These are phyloP conservation scores for Phalacrocorax brasilianus DNA, from an alignment of 2,113 vertebrate species.

Conservation along the genomic window DNA sequence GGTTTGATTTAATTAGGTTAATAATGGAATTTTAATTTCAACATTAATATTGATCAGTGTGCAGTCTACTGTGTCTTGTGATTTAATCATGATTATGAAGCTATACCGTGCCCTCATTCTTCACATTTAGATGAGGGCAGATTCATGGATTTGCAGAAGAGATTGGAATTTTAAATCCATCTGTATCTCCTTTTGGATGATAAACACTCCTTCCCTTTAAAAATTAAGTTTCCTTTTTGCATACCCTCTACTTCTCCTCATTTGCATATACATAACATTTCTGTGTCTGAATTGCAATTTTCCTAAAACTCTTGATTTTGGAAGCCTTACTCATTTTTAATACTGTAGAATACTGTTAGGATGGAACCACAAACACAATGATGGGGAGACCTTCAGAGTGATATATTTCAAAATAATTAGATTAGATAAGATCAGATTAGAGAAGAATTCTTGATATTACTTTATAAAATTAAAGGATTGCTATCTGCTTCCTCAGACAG, in stretches of 20 bases:
- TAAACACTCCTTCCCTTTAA: not conserved
- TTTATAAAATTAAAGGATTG: not conserved
- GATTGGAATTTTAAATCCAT: not conserved
- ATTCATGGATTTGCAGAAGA: not conserved
- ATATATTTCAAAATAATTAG: not conserved
- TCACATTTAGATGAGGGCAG: not conserved
- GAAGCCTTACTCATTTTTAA: not conserved
- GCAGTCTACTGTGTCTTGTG: not conserved
- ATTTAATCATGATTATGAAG: not conserved
- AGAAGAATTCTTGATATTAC: not conserved
- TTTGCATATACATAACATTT: not conserved
- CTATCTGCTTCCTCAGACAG: not conserved
- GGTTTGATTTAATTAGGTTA: not conserved
- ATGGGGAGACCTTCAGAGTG: not conserved
- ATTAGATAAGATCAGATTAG: not conserved
- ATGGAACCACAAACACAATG: not conserved
- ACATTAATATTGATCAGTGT: not conserved
- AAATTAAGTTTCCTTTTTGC: not conserved
- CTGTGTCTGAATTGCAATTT: not conserved
- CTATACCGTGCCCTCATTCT: not conserved
- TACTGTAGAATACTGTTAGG: not conserved
- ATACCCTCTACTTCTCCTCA: not conserved
- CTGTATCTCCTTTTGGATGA: not conserved
- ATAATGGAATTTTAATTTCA: not conserved
- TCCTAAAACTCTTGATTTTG: not conserved